A percentile compares a stretch with the other conserved stretches of the same genome.
These are phyloP conservation scores for Venturia canescens DNA, from an alignment of 1,140 invertebrate genomes.

Conservation along the genomic window DNA sequence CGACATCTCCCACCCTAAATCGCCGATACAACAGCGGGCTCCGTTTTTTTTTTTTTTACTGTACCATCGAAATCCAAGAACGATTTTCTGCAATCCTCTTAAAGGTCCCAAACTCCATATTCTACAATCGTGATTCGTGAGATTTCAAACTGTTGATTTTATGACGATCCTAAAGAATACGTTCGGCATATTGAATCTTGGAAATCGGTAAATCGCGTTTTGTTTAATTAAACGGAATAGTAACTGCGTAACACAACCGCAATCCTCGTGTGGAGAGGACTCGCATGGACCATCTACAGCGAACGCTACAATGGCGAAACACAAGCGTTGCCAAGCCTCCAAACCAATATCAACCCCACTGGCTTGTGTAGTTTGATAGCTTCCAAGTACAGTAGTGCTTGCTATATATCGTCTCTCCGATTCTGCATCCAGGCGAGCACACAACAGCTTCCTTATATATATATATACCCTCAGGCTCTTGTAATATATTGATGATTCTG, in stretches of 20 bases:
- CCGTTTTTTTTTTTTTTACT: no score
- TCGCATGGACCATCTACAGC: background rate
- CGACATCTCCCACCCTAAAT: no score
- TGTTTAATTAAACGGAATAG: background rate
- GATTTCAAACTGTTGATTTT: no score
- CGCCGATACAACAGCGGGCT: no score
- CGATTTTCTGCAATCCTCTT: no score
- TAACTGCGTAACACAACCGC: background rate
- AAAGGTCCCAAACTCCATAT: no score
- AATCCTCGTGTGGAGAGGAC: background rate
- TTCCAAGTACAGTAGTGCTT: background rate
- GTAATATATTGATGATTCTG: slow-evolving; percentile 29
- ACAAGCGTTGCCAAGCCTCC: background rate
- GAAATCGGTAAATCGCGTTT: no score
- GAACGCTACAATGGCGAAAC: background rate
- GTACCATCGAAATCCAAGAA: no score
- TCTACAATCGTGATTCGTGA: no score
- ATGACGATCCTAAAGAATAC: no score
- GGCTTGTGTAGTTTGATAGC: slow-evolving; percentile 16
- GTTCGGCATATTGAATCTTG: no score
- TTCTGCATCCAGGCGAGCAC: slow-evolving; percentile 11
- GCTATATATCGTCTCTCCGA: background rate
- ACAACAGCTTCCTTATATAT: background rate
- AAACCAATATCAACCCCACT: background rate
- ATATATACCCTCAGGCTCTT: background rate